phyloP scores from a whole-genome alignment of 2,113 vertebrate species.

The Conger conger region DNA sequence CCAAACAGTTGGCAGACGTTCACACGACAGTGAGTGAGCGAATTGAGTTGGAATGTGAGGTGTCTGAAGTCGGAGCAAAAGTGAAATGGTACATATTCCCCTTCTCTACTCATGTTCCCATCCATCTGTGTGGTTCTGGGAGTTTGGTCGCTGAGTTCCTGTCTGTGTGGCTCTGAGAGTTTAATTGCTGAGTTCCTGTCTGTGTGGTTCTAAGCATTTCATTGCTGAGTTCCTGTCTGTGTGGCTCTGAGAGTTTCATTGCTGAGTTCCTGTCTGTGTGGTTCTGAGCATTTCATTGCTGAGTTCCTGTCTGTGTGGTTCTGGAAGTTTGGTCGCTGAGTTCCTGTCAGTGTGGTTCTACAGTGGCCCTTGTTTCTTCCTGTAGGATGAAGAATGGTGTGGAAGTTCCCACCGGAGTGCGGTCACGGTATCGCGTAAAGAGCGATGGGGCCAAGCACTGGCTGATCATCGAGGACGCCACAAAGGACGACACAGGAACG shows the following conservation, averaged over 20 bases:
- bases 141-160: not conserved
- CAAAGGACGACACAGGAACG: conserved; percentile 83
- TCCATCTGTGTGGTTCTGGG: not conserved
- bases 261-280: not conserved
- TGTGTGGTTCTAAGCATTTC: not conserved
- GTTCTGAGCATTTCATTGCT: not conserved
- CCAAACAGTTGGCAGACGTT: conserved; percentile 82
- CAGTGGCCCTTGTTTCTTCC: not conserved
- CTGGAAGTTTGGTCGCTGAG: not conserved
- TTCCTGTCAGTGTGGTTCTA: not conserved
- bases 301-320: not conserved
- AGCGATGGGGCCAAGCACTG: conserved; percentile 88
- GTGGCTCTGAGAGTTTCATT: not conserved
- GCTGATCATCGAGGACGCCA: conserved; percentile 88
- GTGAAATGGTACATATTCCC: conserved; percentile 85
- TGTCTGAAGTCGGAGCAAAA: conserved; percentile 91
- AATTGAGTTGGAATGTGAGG: conserved; percentile 93
- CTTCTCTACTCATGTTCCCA: not conserved
- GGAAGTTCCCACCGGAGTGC: conserved; percentile 83
- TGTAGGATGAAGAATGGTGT: conserved; percentile 94
- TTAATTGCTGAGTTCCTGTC: not conserved
- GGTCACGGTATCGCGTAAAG: conserved; percentile 84
- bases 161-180: too few species aligned
- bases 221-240: not conserved
- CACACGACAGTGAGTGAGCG: conserved; percentile 89